Conservation (phyloP, 2,888 invertebrate species). For the Anthoptus insignis region DNA sequence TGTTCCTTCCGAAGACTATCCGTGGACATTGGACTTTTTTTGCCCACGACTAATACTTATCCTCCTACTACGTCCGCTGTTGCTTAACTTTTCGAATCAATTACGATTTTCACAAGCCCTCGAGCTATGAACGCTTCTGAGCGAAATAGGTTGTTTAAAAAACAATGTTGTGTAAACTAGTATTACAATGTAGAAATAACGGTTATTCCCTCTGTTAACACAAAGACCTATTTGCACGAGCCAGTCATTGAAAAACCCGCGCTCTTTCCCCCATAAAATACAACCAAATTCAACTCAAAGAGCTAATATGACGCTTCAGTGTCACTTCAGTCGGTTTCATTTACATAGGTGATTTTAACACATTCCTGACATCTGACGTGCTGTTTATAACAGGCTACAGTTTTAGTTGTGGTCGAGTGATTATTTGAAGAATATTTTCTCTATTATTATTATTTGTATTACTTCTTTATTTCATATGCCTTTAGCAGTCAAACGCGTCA, state of each 20-base stretch:
- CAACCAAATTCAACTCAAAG: slow-evolving; percentile 2
- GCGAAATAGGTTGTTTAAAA: no score
- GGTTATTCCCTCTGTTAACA: not conserved
- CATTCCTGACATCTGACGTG: slow-evolving; percentile 36
- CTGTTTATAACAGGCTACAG: not conserved
- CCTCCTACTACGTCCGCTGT: no score
- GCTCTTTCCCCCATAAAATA: not conserved
- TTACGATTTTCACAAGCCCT: no score
- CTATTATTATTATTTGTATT: no score
- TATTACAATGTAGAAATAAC: not conserved
- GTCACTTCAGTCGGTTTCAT: slow-evolving; percentile 34
- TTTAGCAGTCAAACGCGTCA: no score
- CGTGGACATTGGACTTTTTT: no score
- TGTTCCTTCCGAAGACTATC: no score
- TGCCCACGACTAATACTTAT: no score
- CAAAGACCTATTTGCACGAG: slow-evolving; percentile 3
- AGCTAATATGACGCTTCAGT: slow-evolving; percentile 16
- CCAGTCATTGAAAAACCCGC: slow-evolving; percentile 3
- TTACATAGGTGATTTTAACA: slow-evolving; percentile 41
- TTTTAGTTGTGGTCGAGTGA: slow-evolving; percentile 4
- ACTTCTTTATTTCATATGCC: no score
- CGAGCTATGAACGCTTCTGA: no score
- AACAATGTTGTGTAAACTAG: not conserved
- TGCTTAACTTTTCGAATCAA: no score
- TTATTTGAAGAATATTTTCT: not conserved